Conservation (phyloP, 1,140 invertebrate species). For the Meloidogyne chitwoodi region DNA sequence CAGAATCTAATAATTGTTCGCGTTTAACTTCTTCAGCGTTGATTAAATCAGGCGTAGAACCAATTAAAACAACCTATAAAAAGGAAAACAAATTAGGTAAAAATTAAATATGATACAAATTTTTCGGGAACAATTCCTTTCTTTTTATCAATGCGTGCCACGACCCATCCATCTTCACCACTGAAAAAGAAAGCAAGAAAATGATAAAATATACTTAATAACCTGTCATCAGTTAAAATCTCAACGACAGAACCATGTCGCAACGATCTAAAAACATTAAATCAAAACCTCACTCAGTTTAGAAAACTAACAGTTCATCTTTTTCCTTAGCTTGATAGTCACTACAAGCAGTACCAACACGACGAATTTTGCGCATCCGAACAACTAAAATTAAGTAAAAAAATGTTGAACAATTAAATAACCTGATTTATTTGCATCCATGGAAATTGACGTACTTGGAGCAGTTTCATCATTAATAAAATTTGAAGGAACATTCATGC, state of each 20-base stretch:
- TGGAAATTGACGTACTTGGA: background rate
- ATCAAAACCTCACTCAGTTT: background rate
- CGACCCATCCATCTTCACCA: conserved; percentile 28
- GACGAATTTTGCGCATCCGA: conserved; percentile 6
- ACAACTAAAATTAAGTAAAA: background rate
- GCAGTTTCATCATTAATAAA: too few species aligned
- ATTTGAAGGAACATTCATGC: too few species aligned
- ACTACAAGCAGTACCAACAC: conserved; percentile 16
- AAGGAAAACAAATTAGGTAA: background rate
- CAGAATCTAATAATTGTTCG: background rate
- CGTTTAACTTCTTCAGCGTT: background rate
- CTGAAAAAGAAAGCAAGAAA: background rate
- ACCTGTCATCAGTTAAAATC: conserved; percentile 24
- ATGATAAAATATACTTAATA: background rate
- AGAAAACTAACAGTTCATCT: conserved; percentile 20
- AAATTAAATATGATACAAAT: conserved; percentile 3
- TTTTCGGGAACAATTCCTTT: conserved; percentile 24
- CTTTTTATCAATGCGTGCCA: conserved; percentile 16
- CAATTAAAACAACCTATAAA: conserved; percentile 13
- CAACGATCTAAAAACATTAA: background rate
- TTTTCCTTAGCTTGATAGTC: conserved; percentile 22
- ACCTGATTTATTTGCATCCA: background rate
- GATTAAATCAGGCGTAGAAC: conserved; percentile 13
- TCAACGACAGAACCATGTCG: conserved; percentile 27
- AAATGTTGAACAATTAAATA: background rate